phyloP scores from a whole-genome alignment of 2,888 invertebrate genomes.

The Arrhopalites spinosus region DNA sequence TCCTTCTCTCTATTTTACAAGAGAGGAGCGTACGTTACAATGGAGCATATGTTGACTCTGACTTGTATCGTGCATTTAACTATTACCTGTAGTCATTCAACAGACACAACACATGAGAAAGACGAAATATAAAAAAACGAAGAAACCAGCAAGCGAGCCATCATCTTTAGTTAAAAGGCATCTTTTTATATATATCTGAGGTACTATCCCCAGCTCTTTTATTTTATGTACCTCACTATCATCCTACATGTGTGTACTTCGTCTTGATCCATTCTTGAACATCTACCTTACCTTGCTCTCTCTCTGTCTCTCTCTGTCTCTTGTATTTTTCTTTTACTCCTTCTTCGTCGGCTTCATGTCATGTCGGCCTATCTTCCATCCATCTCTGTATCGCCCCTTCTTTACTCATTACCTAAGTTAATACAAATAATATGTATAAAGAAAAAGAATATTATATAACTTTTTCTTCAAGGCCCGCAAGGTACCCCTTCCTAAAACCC shows the following conservation, averaged over 20 bases:
- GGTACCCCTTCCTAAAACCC: too few species aligned
- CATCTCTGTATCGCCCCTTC: not conserved
- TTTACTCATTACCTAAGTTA: too few species aligned
- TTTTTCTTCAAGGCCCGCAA: too few species aligned
- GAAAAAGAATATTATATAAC: too few species aligned
- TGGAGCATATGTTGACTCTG: conserved; percentile 4
- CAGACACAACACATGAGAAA: not conserved
- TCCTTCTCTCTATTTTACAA: not conserved
- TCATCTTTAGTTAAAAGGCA: not conserved
- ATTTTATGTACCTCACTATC: not conserved
- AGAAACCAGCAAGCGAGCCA: not conserved
- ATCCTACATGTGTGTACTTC: not conserved
- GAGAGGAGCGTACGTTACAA: not conserved
- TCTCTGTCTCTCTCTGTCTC: not conserved
- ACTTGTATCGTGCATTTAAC: not conserved
- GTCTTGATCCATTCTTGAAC: not conserved
- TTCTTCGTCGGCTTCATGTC: conserved; percentile 7
- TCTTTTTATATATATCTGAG: not conserved
- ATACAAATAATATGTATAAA: too few species aligned
- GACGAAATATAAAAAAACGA: too few species aligned
- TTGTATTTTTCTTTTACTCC: not conserved
- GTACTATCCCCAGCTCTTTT: not conserved
- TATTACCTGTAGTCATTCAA: not conserved
- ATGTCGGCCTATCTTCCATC: not conserved
- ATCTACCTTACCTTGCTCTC: not conserved